Evolutionary conservation across 2,113 vertebrate genomes (phyloP).

Genomic region (Dermatemys mawii): DNA sequence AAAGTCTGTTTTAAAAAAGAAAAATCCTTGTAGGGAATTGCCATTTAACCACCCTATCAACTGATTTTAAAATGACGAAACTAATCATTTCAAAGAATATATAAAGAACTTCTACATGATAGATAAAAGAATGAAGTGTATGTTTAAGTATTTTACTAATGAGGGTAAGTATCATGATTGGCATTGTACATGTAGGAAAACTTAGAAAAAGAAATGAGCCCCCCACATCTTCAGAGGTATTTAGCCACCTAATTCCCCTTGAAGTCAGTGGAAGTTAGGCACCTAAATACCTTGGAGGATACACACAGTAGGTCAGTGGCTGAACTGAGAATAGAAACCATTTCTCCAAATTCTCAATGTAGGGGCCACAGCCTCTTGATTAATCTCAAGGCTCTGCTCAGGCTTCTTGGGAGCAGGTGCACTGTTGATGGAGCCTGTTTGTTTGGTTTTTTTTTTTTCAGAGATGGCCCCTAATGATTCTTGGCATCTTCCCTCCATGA

Average conservation of each 20-base stretch:
- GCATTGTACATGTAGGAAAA: background rate
- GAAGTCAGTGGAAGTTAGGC: background rate
- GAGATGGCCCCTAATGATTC: background rate
- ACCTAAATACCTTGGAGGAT: background rate
- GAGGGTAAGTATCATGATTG: background rate
- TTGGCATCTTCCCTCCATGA: background rate
- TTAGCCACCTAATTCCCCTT: background rate
- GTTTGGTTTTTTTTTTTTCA: slow-evolving; percentile 8
- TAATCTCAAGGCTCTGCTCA: background rate
- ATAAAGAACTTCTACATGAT: background rate
- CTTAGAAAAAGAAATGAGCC: background rate
- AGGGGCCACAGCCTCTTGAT: background rate
- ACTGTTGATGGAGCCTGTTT: background rate
- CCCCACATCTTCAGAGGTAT: background rate
- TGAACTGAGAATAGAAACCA: background rate
- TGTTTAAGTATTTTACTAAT: background rate
- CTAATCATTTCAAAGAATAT: background rate
- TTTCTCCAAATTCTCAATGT: background rate
- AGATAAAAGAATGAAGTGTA: too few relatives aligned
- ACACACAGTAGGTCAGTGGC: background rate
- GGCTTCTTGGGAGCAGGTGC: background rate
- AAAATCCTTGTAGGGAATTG: background rate
- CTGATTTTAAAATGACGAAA: background rate
- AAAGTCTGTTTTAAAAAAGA: background rate
- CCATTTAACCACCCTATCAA: background rate